A percentile compares a stretch with the other conserved stretches of the same genome.
Conservation (phyloP, 1,140 invertebrate genomes). For the Batillaria attramentaria region DNA sequence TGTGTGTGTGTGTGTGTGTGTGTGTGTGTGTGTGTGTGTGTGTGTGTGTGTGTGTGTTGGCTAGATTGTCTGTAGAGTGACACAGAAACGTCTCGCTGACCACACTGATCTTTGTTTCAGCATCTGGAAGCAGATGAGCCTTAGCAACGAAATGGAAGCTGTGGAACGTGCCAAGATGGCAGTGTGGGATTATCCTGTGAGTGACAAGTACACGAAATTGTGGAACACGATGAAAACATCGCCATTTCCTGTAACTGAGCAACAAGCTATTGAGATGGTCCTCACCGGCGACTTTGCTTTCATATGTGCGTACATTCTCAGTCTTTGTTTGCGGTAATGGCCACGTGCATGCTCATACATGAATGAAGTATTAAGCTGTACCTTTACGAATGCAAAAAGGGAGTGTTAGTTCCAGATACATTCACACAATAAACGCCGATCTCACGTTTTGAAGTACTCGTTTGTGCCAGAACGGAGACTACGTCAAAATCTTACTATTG, state of each 20-base stretch:
- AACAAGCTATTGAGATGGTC: slow-evolving; percentile 87
- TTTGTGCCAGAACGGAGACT: too few relatives aligned
- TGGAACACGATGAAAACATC: slow-evolving; percentile 97
- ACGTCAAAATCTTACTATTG: too few relatives aligned
- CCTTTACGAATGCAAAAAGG: too few relatives aligned
- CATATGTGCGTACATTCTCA: slow-evolving; percentile 76
- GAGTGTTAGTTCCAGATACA: too few relatives aligned
- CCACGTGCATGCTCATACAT: too few relatives aligned
- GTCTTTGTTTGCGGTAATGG: neutral
- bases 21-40: too few relatives aligned
- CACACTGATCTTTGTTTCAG: slow-evolving; percentile 73
- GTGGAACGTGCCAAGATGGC: slow-evolving; percentile 93
- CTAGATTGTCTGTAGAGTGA: too few relatives aligned
- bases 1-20: too few relatives aligned
- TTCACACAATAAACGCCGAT: neutral
- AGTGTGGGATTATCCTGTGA: slow-evolving; percentile 99
- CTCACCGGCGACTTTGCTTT: slow-evolving; percentile 85
- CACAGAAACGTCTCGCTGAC: too few relatives aligned
- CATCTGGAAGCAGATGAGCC: slow-evolving; percentile 98
- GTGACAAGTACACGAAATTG: slow-evolving; percentile 98
- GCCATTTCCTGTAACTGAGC: slow-evolving; percentile 81
- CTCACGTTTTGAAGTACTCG: too few relatives aligned
- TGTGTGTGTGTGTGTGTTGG: too few relatives aligned
- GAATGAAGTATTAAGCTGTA: too few relatives aligned
- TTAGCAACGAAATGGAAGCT: slow-evolving; percentile 92